Evolutionary conservation across 2,888 invertebrate genomes (phyloP).

Genomic region (Isotomurus palustris): DNA sequence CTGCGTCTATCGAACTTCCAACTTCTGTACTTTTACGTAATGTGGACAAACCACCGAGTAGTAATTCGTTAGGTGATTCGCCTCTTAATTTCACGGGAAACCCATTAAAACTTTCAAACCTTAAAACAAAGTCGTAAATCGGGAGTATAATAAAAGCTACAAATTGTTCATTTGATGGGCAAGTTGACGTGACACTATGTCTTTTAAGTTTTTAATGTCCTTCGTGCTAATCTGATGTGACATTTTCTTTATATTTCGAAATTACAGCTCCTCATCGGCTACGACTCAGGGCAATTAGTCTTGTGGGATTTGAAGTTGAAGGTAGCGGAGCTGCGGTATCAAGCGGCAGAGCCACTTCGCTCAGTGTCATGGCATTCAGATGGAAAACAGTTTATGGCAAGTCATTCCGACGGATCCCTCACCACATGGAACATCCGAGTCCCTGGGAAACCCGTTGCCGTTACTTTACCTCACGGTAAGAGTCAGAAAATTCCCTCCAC

Average conservation of each 20-base stretch:
- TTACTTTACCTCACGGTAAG: constrained; percentile 85
- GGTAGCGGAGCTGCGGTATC: constrained; percentile 78
- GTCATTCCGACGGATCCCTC: constrained; percentile 89
- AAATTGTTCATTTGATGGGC: neutral
- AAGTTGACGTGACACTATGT: neutral
- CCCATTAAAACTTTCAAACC: too few relatives aligned
- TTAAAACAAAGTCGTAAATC: too few relatives aligned
- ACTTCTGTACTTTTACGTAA: too few relatives aligned
- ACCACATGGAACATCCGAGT: constrained; percentile 84
- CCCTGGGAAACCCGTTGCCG: constrained; percentile 70
- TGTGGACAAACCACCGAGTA: too few relatives aligned
- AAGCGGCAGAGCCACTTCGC: constrained; percentile 69
- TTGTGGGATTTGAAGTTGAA: constrained; percentile 92
- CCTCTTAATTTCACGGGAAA: too few relatives aligned
- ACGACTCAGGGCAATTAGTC: constrained; percentile 88
- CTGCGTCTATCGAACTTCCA: too few relatives aligned
- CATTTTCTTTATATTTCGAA: neutral
- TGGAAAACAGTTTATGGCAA: constrained; percentile 92
- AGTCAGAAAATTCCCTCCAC: constrained; percentile 26
- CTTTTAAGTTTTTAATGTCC: neutral
- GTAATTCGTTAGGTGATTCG: too few relatives aligned
- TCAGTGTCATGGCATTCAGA: constrained; percentile 96
- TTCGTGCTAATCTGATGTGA: too few relatives aligned
- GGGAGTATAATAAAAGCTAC: neutral
- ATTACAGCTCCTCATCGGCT: constrained; percentile 85